Evolutionary conservation across 2,797 vertebrate genomes (phyloP), one percentile per base, ranked within the genome.

Genomic region (Hippoglossus hippoglossus): DNA sequence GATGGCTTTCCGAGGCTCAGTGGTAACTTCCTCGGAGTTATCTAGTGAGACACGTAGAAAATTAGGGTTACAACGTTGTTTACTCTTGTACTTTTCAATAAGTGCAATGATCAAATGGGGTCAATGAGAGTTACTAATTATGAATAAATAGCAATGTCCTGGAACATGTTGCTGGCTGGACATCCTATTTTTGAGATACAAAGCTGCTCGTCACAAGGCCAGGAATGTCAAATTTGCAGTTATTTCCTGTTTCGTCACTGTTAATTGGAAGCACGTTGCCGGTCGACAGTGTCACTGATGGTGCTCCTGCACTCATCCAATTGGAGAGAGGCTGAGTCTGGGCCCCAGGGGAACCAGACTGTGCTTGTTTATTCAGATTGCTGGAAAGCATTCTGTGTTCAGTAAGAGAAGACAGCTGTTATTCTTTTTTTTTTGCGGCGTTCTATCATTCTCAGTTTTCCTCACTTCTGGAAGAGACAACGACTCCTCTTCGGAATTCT

Each of bases 191-290:
- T 73, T 65, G 64, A 82, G 70, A 87, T 71, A 81, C 70, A 73
- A 65, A 85, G 66, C 60, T 26, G 72, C 77, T 83, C 5, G 58
- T 85, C 47, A 67, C 60, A 53, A 75, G 67, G 82, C 75, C 85
- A 87, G 84, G 91, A 95, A 94, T 93, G 85, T 91, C 86, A 91
- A 87, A 89, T 90, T 85, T 82, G 81, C 85, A 86, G 89, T 88
- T 92, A 90, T 93, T 95, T 95, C 93, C 95, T 93, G 92, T 94
- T 95, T 95, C 91, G 93, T 94, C 91, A 93, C 82, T 80, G 89
- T 77, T 94, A 94, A 95, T 94, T 94, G 84, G 84, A 95, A 94
- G 92, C 93, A 95, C 4, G 92, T 93, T 94, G 88, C 63, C 26
- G 69, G 74, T 59, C 57, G 81, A 87, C 68, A 77, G 79, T 81